phyloP scores from a whole-genome alignment of 2,797 vertebrate genomes.

The Gouania willdenowi region DNA sequence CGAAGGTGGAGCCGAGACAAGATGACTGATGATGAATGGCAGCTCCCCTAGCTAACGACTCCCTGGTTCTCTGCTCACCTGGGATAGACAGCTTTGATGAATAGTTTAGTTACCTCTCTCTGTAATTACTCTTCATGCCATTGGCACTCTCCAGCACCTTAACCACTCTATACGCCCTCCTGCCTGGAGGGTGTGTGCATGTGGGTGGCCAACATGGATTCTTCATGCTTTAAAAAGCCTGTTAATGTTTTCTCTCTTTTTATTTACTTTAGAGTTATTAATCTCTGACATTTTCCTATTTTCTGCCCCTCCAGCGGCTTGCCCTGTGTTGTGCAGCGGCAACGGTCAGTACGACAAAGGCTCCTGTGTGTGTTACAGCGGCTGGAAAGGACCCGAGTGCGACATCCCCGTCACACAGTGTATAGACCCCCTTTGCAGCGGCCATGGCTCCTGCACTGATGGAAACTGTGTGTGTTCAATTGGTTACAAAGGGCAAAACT shows the following conservation, averaged over 20 bases:
- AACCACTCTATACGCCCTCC: slow-evolving; percentile 58
- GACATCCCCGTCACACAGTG: slow-evolving; percentile 92
- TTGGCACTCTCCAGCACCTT: slow-evolving; percentile 50
- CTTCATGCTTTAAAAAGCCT: slow-evolving; percentile 19
- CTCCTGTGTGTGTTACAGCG: slow-evolving; percentile 95
- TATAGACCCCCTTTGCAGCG: slow-evolving; percentile 91
- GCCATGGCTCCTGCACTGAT: slow-evolving; percentile 91
- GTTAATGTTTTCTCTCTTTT: slow-evolving; percentile 18
- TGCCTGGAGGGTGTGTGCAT: slow-evolving; percentile 11
- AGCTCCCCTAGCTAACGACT: slow-evolving; percentile 62
- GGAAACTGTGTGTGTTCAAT: slow-evolving; percentile 92
- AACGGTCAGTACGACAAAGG: slow-evolving; percentile 98
- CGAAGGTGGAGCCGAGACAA: slow-evolving; percentile 56
- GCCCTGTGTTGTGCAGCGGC: slow-evolving; percentile 95
- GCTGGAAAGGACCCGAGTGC: slow-evolving; percentile 96
- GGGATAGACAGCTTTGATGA: slow-evolving; percentile 75
- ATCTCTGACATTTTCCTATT: slow-evolving; percentile 8
- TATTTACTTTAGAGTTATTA: neutral
- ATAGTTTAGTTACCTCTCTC: slow-evolving; percentile 76
- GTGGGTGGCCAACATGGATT: slow-evolving; percentile 16
- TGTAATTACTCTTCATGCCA: slow-evolving; percentile 79
- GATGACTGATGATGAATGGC: slow-evolving; percentile 74
- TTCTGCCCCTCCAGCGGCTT: slow-evolving; percentile 79
- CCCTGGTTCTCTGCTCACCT: slow-evolving; percentile 65
- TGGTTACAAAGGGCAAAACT: slow-evolving; percentile 93